Conservation (phyloP, 2,113 vertebrate genomes). For the Apistogramma diplotaenia region DNA sequence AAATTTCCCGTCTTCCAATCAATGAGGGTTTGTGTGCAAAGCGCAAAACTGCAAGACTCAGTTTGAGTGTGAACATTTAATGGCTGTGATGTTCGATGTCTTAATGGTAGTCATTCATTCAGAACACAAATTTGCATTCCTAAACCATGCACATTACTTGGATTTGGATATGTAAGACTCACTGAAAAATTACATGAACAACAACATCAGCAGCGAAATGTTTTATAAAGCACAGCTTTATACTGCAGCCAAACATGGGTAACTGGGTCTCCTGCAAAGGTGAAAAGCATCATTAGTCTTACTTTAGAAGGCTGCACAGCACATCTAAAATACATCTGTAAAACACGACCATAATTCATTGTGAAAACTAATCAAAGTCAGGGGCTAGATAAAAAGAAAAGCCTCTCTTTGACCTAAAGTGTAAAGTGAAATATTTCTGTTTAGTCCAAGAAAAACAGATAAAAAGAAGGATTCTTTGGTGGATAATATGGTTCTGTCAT, state of each 20-base stretch:
- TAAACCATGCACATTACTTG: slow-evolving; percentile 26
- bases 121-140: slow-evolving; percentile 33
- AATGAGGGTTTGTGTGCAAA: slow-evolving; percentile 39
- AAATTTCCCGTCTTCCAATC: slow-evolving; percentile 62
- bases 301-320: slow-evolving; percentile 25
- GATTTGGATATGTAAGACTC: slow-evolving; percentile 9
- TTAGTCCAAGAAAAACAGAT: slow-evolving; percentile 10
- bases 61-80: slow-evolving; percentile 56
- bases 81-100: slow-evolving; percentile 40
- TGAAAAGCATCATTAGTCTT: slow-evolving; percentile 60
- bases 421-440: slow-evolving; percentile 32
- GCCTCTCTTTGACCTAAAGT: neutral
- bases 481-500: slow-evolving; percentile 31
- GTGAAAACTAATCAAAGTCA: slow-evolving; percentile 50
- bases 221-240: slow-evolving; percentile 23
- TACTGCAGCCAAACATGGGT: slow-evolving; percentile 21
- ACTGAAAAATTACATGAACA: slow-evolving; percentile 29
- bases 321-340: slow-evolving; percentile 57
- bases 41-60: slow-evolving; percentile 47
- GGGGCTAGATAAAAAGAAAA: slow-evolving; percentile 23
- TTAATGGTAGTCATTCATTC: slow-evolving; percentile 60
- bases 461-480: slow-evolving; percentile 1
- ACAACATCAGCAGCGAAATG: slow-evolving; percentile 1
- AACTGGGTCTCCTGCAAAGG: slow-evolving; percentile 56
- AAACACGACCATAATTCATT: slow-evolving; percentile 44